These are phyloP conservation scores for Stictonetta naevosa DNA, from an alignment of 2,113 vertebrate species.

Conservation along the genomic window DNA sequence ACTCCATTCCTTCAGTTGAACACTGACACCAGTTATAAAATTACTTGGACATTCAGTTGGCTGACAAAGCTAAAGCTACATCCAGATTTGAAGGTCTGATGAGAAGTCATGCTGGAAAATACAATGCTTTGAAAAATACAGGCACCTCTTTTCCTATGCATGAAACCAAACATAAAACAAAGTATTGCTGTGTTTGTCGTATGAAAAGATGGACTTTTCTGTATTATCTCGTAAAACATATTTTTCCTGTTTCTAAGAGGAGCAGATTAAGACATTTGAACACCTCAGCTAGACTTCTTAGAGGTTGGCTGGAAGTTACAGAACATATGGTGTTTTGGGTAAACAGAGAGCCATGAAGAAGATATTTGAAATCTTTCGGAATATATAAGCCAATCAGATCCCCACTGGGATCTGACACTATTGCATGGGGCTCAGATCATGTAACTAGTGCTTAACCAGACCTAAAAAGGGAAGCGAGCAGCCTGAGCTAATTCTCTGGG, in stretches of 20 bases:
- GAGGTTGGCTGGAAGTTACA: constrained; percentile 17
- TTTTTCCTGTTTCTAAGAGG: not conserved
- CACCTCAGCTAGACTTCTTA: constrained; percentile 36
- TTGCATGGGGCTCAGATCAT: not conserved
- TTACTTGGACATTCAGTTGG: not conserved
- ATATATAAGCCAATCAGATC: not conserved
- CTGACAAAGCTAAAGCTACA: not conserved
- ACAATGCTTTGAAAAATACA: not conserved
- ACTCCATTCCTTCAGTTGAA: not conserved
- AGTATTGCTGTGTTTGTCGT: not conserved
- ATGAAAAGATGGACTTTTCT: not conserved
- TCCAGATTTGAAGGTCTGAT: not conserved
- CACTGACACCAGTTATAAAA: not conserved
- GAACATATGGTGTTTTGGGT: constrained; percentile 6
- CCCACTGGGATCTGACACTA: not conserved
- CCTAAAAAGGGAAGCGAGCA: not conserved
- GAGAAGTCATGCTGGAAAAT: constrained; percentile 3
- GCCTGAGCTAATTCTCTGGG: not conserved
- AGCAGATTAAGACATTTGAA: constrained; percentile 44
- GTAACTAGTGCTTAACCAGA: not conserved
- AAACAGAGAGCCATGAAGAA: constrained; percentile 37
- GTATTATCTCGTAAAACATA: not conserved
- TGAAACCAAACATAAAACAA: not conserved
- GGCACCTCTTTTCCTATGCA: not conserved
- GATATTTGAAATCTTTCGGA: constrained; percentile 36